Evolutionary conservation across 2,113 vertebrate genomes (phyloP), one percentile per base, ranked within the genome.

Genomic region (Cochlearius cochlearius): DNA sequence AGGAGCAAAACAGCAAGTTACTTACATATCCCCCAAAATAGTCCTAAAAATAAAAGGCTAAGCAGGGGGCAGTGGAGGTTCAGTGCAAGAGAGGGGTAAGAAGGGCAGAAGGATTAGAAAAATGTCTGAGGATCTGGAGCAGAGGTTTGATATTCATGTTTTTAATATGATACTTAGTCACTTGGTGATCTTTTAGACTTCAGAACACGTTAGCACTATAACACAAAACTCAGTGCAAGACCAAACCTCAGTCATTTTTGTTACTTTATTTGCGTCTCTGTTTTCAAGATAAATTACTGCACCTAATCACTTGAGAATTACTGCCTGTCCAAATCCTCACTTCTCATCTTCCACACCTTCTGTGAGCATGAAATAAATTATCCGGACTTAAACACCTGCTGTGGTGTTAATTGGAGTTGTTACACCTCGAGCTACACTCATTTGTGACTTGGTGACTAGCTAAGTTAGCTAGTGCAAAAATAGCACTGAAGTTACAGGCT

Each of bases 11-110:
- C 8, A 43, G 16, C 43, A 92, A 55, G 10, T 11, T 8, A 64
- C 34, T 77, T 76, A 58, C 15, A 43, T 32, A 49, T 52, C 5
- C 7, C 23, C 25, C 15, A 11, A 95, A 75, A 76, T 1, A 81
- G 38, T n/a, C 30, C n/a, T 45, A 66, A 69, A 91, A 82, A 56
- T 45, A 59, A 89, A 93, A 92, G 25, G 9, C 21, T 32, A 69
- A 50, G 34, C 2, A 4, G 6, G 10, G 17, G 2, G 8, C 3
- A 3, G 12, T 3, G 4, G 10, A 4, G 3, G 10, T 52, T 71
- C 17, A 91, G 5, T 38, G 30, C 29, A 52, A 72, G 20, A 73
- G 5, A 77, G 6, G 5, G 2, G 10, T 55, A 53, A 74, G 38
- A 67, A 75, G 30, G 18, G 29, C 26, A 92, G 41, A 67, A 59